Percentiles rank a stretch among this genome's conserved stretches.
Evolutionary conservation across 2,797 vertebrate genomes (phyloP).

Genomic region (Gobionotothen gibberifrons): DNA sequence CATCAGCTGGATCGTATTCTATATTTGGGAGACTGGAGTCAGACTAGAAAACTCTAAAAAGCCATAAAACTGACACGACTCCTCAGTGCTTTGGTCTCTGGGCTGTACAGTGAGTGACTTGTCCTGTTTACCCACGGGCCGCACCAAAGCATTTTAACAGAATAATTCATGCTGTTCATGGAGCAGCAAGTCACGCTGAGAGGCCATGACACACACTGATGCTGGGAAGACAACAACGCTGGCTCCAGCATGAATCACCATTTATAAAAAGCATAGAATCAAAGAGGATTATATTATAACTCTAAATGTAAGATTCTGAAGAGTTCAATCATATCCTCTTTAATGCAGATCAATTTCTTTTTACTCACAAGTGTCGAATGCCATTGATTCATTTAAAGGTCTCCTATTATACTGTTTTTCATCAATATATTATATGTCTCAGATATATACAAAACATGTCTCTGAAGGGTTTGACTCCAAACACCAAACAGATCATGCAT

Average conservation of each 20-base stretch:
- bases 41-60: not conserved
- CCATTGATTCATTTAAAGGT: too few relatives aligned
- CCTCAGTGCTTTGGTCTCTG: constrained; percentile 21
- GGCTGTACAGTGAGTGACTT: constrained; percentile 18
- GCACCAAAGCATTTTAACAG: constrained; percentile 18
- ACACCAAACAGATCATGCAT: too few relatives aligned
- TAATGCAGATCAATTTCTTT: constrained; percentile 15
- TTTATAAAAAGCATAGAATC: constrained; percentile 29
- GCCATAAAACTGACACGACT: not conserved
- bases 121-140: constrained; percentile 36
- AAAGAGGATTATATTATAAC: constrained; percentile 55
- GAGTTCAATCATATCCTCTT: constrained; percentile 1
- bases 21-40: constrained; percentile 9
- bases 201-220: constrained; percentile 14
- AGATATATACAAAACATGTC: too few relatives aligned
- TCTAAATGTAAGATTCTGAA: constrained; percentile 5
- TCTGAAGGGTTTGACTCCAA: too few relatives aligned
- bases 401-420: too few relatives aligned
- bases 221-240: constrained; percentile 16
- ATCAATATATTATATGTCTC: too few relatives aligned
- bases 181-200: constrained; percentile 29
- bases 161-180: constrained; percentile 53
- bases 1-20: constrained; percentile 21
- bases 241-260: constrained; percentile 32
- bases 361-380: not conserved